phyloP scores from a whole-genome alignment of 2,113 vertebrate species.

The Thinocorus orbignyianus region DNA sequence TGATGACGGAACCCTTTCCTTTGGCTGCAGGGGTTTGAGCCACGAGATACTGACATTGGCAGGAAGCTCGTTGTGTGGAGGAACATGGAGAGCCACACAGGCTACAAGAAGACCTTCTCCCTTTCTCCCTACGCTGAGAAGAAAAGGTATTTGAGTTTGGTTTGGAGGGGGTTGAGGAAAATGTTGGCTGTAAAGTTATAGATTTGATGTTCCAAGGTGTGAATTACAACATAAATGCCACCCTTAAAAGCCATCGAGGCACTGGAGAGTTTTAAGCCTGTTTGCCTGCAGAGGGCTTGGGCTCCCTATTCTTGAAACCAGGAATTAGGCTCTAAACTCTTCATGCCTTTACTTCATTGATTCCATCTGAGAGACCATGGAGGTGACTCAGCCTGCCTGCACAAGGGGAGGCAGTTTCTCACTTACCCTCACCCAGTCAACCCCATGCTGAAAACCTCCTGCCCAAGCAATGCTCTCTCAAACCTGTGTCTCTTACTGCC shows the following conservation, averaged over 20 bases:
- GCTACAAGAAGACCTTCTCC: slow-evolving; percentile 84
- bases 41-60: slow-evolving; percentile 89
- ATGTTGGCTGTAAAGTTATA: neutral
- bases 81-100: slow-evolving; percentile 85
- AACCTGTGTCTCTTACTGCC: neutral
- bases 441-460: neutral
- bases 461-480: neutral
- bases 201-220: neutral
- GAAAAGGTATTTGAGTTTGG: slow-evolving; percentile 71
- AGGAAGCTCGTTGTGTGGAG: slow-evolving; percentile 86
- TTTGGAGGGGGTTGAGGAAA: neutral
- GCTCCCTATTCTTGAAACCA: neutral
- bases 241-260: accelerated
- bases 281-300: neutral
- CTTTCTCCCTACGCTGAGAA: slow-evolving; percentile 78
- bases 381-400: neutral
- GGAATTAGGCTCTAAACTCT: neutral
- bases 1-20: neutral
- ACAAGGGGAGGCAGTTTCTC: neutral
- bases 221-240: neutral
- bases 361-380: neutral
- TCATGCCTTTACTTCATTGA: neutral
- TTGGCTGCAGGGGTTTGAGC: slow-evolving; percentile 88
- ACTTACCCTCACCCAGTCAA: neutral
- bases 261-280: neutral